Evolutionary conservation across 2,113 vertebrate genomes (phyloP), one percentile per base, ranked within the genome.

Genomic region (Brachyistius frenatus): DNA sequence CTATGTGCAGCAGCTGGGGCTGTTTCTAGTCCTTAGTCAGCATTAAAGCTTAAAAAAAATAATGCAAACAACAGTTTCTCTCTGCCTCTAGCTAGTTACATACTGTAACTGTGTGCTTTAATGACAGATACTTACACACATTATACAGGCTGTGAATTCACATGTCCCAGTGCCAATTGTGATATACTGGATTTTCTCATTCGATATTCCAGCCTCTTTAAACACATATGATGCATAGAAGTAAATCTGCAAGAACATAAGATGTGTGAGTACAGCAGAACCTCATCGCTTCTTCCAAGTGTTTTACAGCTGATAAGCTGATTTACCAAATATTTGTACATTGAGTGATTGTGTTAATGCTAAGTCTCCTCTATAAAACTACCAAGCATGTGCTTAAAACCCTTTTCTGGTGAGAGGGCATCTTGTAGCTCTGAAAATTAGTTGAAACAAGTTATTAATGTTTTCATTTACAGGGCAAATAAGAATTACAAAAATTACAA

Each of bases 221-320:
- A 99, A 98, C 54, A 98, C 90, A 2, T 95, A 96, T 0, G 91
- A 95, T 50, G 96, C 95, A 52, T 97, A 98, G 87, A 95, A 96
- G 67, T 97, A 98, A 87, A 97, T 95, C 97, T 98, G 92, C 39
- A 79, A 63, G 75, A n/a, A 35, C 41, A 69, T 47, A n/a, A 60
- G 31, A 54, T 33, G 8, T 73, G 11, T 66, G 13, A 70, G 47
- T n/a, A 14, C 15, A 57, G 46, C 52, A 76, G 41, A 53, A 58
- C 33, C 67, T 87, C 61, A 53, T 55, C 15, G 35, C 1, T 56
- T 36, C 30, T 52, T 69, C 58, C 32, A 65, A 70, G 60, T 36
- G 16, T 64, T 74, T 35, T 62, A n/a, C 31, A 11, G 37, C 37
- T 60, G 33, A 52, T 90, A 91, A 91, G 86, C 79, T 53, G 89